These are phyloP conservation scores for Drosophila fungiperda DNA, from an alignment of 2,888 invertebrate species.

Conservation along the genomic window DNA sequence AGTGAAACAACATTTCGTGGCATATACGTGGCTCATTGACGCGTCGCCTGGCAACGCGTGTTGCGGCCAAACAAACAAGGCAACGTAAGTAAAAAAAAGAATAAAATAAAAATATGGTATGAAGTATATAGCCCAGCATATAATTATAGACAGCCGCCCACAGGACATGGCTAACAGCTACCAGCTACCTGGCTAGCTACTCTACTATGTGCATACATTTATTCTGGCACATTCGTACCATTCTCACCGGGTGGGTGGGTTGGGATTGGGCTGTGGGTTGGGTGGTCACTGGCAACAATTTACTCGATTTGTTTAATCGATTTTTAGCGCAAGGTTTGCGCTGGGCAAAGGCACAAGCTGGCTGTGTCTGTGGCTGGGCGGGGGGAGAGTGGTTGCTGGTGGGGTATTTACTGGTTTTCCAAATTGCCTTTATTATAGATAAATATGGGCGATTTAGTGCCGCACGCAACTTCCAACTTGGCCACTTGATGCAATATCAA, in stretches of 20 bases:
- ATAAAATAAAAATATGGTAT: conserved; percentile 5
- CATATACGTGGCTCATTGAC: conserved; percentile 71
- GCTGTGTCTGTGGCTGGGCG: neutral
- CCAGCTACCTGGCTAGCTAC: conserved; percentile 7
- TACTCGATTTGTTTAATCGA: conserved; percentile 81
- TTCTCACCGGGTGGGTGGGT: conserved; percentile 4
- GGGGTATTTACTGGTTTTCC: conserved; percentile 27
- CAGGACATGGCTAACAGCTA: conserved; percentile 25
- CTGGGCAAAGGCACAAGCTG: conserved; percentile 10
- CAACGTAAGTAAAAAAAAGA: conserved; percentile 46
- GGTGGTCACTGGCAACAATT: conserved; percentile 66
- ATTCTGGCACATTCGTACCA: conserved; percentile 46
- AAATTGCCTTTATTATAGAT: conserved; percentile 79
- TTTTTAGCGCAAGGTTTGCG: conserved; percentile 61
- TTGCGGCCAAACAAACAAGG: conserved; percentile 68
- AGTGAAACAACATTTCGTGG: conserved; percentile 49
- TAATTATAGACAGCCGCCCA: conserved; percentile 66
- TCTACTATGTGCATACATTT: conserved; percentile 42
- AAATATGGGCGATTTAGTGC: conserved; percentile 73
- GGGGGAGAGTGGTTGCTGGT: neutral
- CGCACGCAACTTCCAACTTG: conserved; percentile 66
- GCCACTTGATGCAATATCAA: conserved; percentile 30
- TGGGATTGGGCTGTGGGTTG: conserved; percentile 1
- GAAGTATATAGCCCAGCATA: conserved; percentile 47
- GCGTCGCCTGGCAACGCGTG: conserved; percentile 72